Evolutionary conservation across 2,888 invertebrate genomes (phyloP).

Genomic region (Trissolcus japonicus): DNA sequence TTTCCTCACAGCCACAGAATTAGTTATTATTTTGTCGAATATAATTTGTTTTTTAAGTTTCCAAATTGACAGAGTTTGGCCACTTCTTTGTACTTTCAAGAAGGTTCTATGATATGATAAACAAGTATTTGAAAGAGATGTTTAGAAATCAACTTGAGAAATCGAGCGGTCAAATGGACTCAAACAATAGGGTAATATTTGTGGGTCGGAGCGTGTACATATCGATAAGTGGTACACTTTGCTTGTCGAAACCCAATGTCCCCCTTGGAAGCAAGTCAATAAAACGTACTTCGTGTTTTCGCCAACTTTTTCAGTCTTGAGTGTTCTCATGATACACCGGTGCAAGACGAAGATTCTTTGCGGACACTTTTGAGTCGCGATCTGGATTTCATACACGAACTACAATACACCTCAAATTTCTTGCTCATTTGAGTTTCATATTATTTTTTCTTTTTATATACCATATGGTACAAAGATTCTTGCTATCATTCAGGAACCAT

Average conservation of each 20-base stretch:
- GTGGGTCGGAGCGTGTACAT: constrained; percentile 25
- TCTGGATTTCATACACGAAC: too few species aligned
- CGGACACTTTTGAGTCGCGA: constrained; percentile 33
- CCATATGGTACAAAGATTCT: too few species aligned
- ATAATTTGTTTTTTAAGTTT: not conserved
- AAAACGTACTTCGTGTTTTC: constrained; percentile 58
- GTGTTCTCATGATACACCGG: constrained; percentile 46
- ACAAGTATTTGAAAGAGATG: constrained; percentile 14
- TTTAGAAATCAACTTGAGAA: constrained; percentile 22
- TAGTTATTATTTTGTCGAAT: not conserved
- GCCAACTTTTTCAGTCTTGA: constrained; percentile 58
- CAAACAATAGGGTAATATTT: constrained; percentile 38
- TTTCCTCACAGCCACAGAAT: too few species aligned
- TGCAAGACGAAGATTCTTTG: constrained; percentile 50
- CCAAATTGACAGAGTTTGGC: too few species aligned
- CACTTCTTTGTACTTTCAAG: not conserved
- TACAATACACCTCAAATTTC: too few species aligned
- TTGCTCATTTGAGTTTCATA: not conserved
- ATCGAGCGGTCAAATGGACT: constrained; percentile 16
- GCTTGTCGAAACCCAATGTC: constrained; percentile 44
- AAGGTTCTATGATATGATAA: constrained; percentile 5
- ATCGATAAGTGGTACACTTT: constrained; percentile 48
- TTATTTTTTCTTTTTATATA: not conserved
- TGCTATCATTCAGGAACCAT: too few species aligned
- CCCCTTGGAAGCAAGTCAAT: constrained; percentile 48